Base-by-base conservation (phyloP, 2,888 invertebrate genomes). In the Synergus gifuensis region DNA sequence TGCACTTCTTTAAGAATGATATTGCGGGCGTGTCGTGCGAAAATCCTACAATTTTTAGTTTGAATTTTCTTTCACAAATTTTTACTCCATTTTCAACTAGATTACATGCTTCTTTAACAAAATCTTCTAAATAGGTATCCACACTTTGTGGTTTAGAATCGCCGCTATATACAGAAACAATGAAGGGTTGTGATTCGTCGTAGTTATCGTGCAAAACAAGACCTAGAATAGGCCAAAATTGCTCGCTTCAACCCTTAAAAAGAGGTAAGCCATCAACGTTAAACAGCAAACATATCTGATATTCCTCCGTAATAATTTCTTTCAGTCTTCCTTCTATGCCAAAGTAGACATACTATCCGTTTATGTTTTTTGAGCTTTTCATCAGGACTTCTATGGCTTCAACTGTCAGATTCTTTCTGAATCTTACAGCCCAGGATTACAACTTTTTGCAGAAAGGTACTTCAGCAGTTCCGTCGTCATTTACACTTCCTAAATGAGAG, bases 21-120 rank as follows among this genome's bases (percentile, higher is more conserved):
- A 83, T 60, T 18, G 83, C 85, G n/a, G 82, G 81, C 16, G 80
- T 76, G 66, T 84, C 82, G 12, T 79, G 73, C 4, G 78, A 73
- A 28, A 83, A 36, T 9, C 73, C 78, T 5, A 28, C 44, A 54
- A 83, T 66, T 58, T 63, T 54, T 36, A 83, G 78, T 12, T 18
- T 18, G 76, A 80, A 85, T 18, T 62, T 78, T 14, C 62, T 77
- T 22, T 63, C 63, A 14, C 63, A 8, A 60, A 85, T 77, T 60
- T 40, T 40, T 4, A 84, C 16, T 36, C 78, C 83, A 49, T 80
- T 63, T 62, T 16, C 28, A 28, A 77, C 69, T 18, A 82, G 76
- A 67, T n/a, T 11, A 64, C 79, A 78, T 2, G 76, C 40, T 73
- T 84, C 83, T 44, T 2, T 54, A 8, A 79, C 66, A 62, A 84